Conservation (phyloP, 2,113 vertebrate species). For the Neotoma lepida region DNA sequence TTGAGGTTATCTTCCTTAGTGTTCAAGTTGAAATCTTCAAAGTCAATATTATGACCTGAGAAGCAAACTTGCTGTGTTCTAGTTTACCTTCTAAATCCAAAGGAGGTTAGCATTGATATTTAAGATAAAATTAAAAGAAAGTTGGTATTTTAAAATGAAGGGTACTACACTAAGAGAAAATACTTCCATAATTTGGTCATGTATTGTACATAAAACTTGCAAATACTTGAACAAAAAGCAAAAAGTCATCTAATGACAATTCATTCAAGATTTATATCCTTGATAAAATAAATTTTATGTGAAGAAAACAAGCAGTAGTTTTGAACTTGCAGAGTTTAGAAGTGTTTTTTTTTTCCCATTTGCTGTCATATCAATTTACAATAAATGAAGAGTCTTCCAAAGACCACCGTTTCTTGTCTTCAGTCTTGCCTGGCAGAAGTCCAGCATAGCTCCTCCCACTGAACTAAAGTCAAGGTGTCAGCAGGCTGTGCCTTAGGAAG, state of each 20-base stretch:
- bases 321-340: background rate
- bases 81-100: conserved; percentile 33
- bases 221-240: background rate
- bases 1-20: conserved; percentile 11
- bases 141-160: conserved; percentile 44
- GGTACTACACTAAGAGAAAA: background rate
- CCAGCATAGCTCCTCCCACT: background rate
- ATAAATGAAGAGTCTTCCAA: background rate
- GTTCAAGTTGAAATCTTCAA: background rate
- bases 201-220: background rate
- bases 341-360: background rate
- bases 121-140: conserved; percentile 46
- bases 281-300: background rate
- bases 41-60: background rate
- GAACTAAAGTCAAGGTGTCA: background rate
- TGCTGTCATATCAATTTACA: background rate
- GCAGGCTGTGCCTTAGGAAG: background rate
- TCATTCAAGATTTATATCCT: background rate
- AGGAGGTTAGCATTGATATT: conserved; percentile 10
- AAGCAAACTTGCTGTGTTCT: background rate
- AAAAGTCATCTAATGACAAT: background rate
- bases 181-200: conserved; percentile 15
- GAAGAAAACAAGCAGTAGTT: background rate
- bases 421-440: background rate
- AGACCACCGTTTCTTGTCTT: background rate